Base-by-base conservation (phyloP, 2,888 invertebrate species). In the Hermodice carunculata region DNA sequence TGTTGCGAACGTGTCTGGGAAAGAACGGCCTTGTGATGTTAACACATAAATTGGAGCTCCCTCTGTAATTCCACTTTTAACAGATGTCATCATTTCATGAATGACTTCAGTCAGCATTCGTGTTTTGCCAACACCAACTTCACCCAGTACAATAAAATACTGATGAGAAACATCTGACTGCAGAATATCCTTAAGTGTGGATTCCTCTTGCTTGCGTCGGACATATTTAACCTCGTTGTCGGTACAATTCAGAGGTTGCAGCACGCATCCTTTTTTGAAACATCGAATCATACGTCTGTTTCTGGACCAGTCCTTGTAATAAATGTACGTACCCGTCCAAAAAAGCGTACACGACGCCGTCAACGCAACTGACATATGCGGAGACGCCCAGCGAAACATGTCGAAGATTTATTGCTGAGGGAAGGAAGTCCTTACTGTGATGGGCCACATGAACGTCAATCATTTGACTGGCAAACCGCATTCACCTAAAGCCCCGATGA, bases 71-170 rank as follows among this genome's bases (percentile, higher is more conserved):
- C 22, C 17, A 3, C 64, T 68, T 32, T 48, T 42, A n/a, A n/a
- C n/a, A 17, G 29, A 28, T n/a, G 37, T 31, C 37, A 71, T 70
- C 54, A 73, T 40, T 11, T 61, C 31, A 32, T 64, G 56, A 5
- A 71, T 65, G 11, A 64, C 31, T 42, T 74, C 73, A 0, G 67
- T 40, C 17, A 74, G 28, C 6, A 59, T 26, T 11, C 74, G 22
- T 11, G 70, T 70, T 51, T 74, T 74, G 17, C 74, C 74, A 6
- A 53, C 49, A 19, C 74, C 73, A 1, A 71, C 68, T 22, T 67
- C 67, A 19, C 73, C 74, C 32, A 59, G 57, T 17, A 74, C 51
- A 1, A 71, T n/a, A 57, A 69, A 74, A 48, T 74, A 74, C 29
- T 66, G 63, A 40, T 74, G 69, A 1, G 59, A 53, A 26, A 71